Percentiles rank a stretch among this genome's conserved stretches.
These are phyloP conservation scores for Cyprinodon diabolis DNA, from an alignment of 2,797 vertebrate species.

Conservation along the genomic window DNA sequence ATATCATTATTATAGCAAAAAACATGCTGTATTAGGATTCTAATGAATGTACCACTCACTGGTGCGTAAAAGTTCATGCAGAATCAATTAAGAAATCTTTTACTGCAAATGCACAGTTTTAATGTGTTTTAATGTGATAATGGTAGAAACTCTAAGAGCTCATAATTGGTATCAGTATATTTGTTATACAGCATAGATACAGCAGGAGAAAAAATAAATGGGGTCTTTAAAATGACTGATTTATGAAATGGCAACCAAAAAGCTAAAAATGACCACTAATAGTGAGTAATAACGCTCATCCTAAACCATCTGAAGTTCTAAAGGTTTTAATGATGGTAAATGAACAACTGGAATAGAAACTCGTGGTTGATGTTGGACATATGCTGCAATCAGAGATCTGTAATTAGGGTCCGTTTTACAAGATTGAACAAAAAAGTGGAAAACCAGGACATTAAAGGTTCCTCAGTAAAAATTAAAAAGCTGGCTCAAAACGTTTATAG, in stretches of 20 bases:
- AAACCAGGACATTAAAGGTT: background rate
- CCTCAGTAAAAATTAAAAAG: background rate
- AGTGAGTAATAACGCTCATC: background rate
- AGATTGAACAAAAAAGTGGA: background rate
- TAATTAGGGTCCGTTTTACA: background rate
- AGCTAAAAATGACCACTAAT: background rate
- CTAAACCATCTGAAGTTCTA: background rate
- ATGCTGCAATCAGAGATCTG: background rate
- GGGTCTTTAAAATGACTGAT: constrained; percentile 1
- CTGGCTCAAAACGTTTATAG: background rate
- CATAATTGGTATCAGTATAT: background rate
- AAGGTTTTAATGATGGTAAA: background rate
- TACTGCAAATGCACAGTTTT: no score
- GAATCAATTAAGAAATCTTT: constrained; percentile 21
- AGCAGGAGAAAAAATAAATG: background rate
- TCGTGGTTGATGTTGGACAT: background rate
- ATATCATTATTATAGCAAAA: constrained; percentile 19
- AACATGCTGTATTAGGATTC: constrained; percentile 11
- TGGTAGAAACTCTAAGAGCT: constrained; percentile 7
- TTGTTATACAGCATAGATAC: constrained; percentile 4
- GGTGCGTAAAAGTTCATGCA: constrained; percentile 11
- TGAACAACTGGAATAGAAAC: background rate
- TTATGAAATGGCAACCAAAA: background rate
- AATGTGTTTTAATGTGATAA: background rate
- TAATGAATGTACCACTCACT: constrained; percentile 14